phyloP scores from a whole-genome alignment of 2,888 invertebrate genomes.

The Exephanes ischioxanthus region DNA sequence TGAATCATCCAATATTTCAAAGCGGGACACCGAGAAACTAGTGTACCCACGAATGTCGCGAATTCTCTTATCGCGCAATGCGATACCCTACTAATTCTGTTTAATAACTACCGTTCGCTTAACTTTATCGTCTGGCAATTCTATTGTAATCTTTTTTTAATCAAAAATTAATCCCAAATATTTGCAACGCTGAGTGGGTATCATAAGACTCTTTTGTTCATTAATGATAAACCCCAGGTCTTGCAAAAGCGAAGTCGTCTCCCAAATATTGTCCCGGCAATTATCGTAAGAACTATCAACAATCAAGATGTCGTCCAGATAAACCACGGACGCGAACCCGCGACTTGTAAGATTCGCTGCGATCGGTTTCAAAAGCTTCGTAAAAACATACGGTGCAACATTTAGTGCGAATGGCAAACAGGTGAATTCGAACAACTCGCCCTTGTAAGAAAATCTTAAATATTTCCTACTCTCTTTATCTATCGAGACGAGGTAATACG shows the following conservation, averaged over 20 bases:
- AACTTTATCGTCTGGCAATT: slow-evolving; percentile 3
- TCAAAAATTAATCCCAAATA: neutral
- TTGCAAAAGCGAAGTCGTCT: neutral
- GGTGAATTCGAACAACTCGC: neutral
- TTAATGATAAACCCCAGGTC: neutral
- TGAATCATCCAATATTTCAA: slow-evolving; percentile 5
- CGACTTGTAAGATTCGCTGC: neutral
- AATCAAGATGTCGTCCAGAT: neutral
- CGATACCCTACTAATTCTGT: neutral
- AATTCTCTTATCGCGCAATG: neutral
- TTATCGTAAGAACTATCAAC: neutral
- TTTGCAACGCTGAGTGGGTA: neutral
- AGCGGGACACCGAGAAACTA: slow-evolving; percentile 3
- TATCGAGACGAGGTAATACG: neutral
- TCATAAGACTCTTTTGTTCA: neutral
- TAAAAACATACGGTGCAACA: neutral
- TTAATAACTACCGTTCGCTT: neutral
- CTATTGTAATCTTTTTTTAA: neutral
- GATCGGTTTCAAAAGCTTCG: neutral
- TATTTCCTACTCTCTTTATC: neutral
- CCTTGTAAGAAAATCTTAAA: neutral
- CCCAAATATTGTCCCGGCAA: neutral
- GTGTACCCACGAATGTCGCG: neutral
- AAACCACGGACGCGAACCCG: slow-evolving; percentile 6
- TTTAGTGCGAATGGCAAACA: slow-evolving; percentile 3